Percentiles rank a stretch among this genome's conserved stretches.
Evolutionary conservation across 2,888 invertebrate species (phyloP).

Genomic region (Thysanoteuthis rhombus): DNA sequence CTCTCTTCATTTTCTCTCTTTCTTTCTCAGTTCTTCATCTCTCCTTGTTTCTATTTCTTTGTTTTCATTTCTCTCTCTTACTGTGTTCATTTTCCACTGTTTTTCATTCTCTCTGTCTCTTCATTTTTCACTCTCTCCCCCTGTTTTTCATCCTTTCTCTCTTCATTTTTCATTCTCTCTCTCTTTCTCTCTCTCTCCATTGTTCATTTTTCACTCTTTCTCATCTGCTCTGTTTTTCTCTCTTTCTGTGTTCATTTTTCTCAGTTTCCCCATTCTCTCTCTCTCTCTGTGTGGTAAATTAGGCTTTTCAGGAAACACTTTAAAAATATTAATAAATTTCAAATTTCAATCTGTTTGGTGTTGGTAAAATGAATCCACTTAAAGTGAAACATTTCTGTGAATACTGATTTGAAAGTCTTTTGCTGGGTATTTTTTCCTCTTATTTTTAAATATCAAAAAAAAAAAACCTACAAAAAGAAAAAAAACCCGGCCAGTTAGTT

Average conservation of each 20-base stretch:
- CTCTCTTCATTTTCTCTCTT: neutral
- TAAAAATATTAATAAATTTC: neutral
- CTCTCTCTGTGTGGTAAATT: neutral
- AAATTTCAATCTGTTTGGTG: neutral
- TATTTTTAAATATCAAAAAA: neutral
- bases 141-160: neutral
- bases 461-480: too few relatives aligned
- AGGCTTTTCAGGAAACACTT: neutral
- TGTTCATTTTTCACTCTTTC: neutral
- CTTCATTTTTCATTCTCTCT: neutral
- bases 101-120: neutral
- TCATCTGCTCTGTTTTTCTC: neutral
- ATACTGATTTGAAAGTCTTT: neutral
- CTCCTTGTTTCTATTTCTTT: neutral
- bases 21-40: neutral
- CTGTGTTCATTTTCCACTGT: neutral
- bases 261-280: neutral
- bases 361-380: neutral
- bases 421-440: neutral
- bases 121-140: neutral
- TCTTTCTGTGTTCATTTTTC: neutral
- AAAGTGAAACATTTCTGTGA: neutral
- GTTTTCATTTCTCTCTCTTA: neutral
- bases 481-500: too few relatives aligned
- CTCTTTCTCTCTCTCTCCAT: neutral